Evolutionary conservation across 2,113 vertebrate species (phyloP).

Genomic region (Piaya cayana): DNA sequence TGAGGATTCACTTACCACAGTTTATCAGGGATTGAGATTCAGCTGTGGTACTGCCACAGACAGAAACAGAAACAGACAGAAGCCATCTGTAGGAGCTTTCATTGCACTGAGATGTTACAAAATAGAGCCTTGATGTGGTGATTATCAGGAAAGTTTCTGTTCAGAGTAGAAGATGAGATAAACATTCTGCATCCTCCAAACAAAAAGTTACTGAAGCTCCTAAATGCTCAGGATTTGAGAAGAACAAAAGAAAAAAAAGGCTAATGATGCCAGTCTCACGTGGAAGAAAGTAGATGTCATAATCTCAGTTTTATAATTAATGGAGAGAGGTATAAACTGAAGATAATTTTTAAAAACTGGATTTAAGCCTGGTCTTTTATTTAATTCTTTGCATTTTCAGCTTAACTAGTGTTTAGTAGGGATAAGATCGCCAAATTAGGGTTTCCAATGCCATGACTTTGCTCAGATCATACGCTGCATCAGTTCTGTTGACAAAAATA

Average conservation of each 20-base stretch:
- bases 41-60: not conserved
- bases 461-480: not conserved
- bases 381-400: not conserved
- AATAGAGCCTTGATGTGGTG: not conserved
- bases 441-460: not conserved
- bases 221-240: not conserved
- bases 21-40: not conserved
- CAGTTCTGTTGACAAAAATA: not conserved
- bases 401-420: not conserved
- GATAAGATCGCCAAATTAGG: not conserved
- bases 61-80: not conserved
- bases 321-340: not conserved
- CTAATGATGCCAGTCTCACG: not conserved
- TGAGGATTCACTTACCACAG: fast-evolving
- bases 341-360: not conserved
- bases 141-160: not conserved
- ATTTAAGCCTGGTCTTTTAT: not conserved
- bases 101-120: not conserved
- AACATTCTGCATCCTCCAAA: not conserved
- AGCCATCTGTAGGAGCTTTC: not conserved
- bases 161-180: not conserved
- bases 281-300: not conserved
- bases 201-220: not conserved
- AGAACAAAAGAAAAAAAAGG: not conserved
- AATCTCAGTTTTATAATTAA: not conserved